Percentiles rank a stretch among this genome's conserved stretches.
phyloP scores from a whole-genome alignment of 2,113 vertebrate species.

The Desmodus rotundus region DNA sequence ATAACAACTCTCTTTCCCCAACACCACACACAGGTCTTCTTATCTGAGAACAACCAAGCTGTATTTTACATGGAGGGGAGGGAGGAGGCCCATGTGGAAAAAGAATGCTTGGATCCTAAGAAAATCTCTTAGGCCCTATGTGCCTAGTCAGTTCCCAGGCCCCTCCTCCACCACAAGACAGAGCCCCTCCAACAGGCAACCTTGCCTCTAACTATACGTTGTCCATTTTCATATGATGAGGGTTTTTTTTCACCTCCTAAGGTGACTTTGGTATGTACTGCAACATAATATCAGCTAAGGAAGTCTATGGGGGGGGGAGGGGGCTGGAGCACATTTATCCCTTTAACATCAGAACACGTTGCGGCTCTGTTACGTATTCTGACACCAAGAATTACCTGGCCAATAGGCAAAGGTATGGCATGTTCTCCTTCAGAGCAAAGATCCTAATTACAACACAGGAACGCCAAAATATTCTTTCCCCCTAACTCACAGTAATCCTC shows the following conservation, averaged over 20 bases:
- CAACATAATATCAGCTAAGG: background rate
- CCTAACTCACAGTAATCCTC: background rate
- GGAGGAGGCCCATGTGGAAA: background rate
- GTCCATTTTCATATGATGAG: background rate
- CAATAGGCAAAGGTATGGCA: background rate
- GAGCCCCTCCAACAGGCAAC: too few relatives aligned
- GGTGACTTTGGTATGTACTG: background rate
- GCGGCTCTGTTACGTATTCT: background rate
- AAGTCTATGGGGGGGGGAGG: background rate
- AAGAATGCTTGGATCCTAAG: background rate
- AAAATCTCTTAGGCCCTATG: background rate
- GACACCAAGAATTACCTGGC: background rate
- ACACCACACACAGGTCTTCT: background rate
- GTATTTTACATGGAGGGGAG: background rate
- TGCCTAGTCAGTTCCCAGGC: too few relatives aligned
- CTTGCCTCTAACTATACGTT: background rate
- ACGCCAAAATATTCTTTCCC: background rate
- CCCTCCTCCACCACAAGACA: background rate
- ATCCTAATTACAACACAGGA: background rate
- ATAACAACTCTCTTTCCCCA: background rate
- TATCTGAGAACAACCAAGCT: background rate
- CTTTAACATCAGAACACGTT: background rate
- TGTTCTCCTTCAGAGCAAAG: background rate
- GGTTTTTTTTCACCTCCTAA: background rate
- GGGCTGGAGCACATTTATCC: background rate